Evolutionary conservation across 2,888 invertebrate species (phyloP).

Genomic region (Drosophila kanekoi): DNA sequence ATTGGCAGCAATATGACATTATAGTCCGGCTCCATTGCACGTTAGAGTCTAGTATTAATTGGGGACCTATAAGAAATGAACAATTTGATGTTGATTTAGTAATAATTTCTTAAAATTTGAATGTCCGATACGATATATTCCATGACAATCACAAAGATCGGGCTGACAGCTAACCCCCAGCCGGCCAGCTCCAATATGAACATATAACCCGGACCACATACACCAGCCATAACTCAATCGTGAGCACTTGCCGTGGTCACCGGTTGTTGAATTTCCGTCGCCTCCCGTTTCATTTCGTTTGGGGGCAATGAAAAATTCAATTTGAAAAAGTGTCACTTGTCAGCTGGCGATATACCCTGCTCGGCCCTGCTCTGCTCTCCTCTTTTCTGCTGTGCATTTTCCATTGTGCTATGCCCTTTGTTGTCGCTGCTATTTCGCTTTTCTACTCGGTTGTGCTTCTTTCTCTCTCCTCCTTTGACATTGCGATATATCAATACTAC

Average conservation of each 20-base stretch:
- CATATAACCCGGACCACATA: conserved; percentile 3
- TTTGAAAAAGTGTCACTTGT: conserved; percentile 79
- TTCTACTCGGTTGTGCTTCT: conserved; percentile 50
- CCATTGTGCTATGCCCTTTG: conserved; percentile 57
- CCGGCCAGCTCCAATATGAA: conserved; percentile 30
- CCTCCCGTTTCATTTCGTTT: conserved; percentile 10
- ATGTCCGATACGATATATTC: neutral
- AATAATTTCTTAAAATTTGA: conserved; percentile 9
- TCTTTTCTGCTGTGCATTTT: conserved; percentile 1
- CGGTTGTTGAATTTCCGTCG: conserved; percentile 33
- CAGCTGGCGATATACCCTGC: conserved; percentile 57
- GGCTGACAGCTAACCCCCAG: conserved; percentile 46
- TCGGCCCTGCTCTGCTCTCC: neutral
- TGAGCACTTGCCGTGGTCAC: conserved; percentile 34
- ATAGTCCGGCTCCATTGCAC: conserved; percentile 47
- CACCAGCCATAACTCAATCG: conserved; percentile 17
- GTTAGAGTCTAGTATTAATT: neutral
- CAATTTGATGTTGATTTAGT: conserved; percentile 23
- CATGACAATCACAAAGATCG: conserved; percentile 17
- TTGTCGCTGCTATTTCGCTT: conserved; percentile 47
- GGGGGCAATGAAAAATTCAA: conserved; percentile 66
- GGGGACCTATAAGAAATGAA: conserved; percentile 1
- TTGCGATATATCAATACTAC: conserved; percentile 57
- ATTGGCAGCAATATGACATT: conserved; percentile 51
- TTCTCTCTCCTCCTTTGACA: conserved; percentile 36